Conservation (phyloP, 2,113 vertebrate genomes). For the Machaerirhynchus nigripectus region DNA sequence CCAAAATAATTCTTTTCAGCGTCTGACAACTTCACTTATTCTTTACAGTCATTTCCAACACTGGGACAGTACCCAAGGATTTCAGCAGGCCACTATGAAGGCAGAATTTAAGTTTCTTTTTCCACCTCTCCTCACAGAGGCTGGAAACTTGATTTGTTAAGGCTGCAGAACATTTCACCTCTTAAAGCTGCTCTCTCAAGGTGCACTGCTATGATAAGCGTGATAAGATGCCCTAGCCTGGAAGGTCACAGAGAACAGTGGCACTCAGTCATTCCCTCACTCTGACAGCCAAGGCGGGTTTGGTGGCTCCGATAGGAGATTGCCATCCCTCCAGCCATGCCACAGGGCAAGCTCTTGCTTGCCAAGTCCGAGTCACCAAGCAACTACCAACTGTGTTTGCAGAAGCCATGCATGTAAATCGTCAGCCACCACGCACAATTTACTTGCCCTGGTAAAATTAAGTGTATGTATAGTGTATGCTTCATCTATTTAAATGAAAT, state of each 20-base stretch:
- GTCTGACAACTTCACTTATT: neutral
- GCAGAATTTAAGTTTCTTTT: neutral
- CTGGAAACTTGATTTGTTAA: neutral
- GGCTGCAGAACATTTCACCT: neutral
- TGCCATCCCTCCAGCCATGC: neutral
- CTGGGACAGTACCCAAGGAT: neutral
- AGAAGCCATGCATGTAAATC: neutral
- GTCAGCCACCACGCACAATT: neutral
- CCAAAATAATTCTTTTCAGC: neutral
- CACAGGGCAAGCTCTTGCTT: neutral
- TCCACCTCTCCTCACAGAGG: neutral
- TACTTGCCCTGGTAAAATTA: neutral
- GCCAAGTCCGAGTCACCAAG: neutral
- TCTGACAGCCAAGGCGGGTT: neutral
- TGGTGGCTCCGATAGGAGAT: neutral
- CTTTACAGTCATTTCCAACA: neutral
- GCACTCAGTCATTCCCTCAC: neutral
- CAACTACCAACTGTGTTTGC: neutral
- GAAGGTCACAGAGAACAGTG: neutral
- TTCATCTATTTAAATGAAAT: neutral
- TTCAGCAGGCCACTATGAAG: neutral
- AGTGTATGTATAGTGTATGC: fast-evolving
- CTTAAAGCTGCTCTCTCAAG: neutral
- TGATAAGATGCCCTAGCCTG: constrained; percentile 38
- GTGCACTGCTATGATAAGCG: neutral